Base-by-base conservation (phyloP, 1,140 invertebrate genomes). In the Diachasma alloeum region DNA sequence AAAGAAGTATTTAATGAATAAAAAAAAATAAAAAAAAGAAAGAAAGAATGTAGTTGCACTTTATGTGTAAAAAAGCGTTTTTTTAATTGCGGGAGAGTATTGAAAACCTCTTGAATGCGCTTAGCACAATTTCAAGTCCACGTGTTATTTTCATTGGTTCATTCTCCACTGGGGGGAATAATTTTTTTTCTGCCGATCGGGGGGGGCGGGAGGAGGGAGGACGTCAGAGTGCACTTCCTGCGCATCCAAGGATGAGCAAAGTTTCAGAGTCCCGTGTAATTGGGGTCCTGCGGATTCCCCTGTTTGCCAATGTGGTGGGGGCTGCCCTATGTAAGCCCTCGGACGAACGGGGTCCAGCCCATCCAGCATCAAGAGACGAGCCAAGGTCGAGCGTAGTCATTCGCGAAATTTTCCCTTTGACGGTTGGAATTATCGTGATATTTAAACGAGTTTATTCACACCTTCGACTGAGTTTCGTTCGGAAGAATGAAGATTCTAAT, bases 251-350 rank as follows among this genome's bases (percentile, higher is more conserved):
- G 81, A 86, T 82, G 81, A 81, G 81, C 66, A 80, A 81, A 82
- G 83, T 88, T 85, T 87, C 81, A 83, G 71, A 53, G 37, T 24
- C 81, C 80, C 83, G 83, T 84, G 86, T 89, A 89, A 89, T 89
- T 89, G 87, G 85, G 86, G 83, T 89, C 88, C 87, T 88, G 82
- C 78, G 82, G 77, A 79, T 79, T 68, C 66, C 73, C 67, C 74
- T 73, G 26, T 24, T 59, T 69, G 42, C 53, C 46, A 63, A 79
- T 8, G 66, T 88, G 85, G 88, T 89, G 88, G 88, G 88, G 88
- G 82, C 72, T 79, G 87, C 87, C 88, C 88, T 90, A 90, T 90
- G 88, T 90, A 90, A 90, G 87, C 88, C 87, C 87, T 89, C 85
- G 84, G 83, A 87, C 87, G 83, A 81, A 77, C 83, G 82, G 85